Conservation (phyloP, 92 coral and sea anemone species). For the Siderastrea radians region DNA sequence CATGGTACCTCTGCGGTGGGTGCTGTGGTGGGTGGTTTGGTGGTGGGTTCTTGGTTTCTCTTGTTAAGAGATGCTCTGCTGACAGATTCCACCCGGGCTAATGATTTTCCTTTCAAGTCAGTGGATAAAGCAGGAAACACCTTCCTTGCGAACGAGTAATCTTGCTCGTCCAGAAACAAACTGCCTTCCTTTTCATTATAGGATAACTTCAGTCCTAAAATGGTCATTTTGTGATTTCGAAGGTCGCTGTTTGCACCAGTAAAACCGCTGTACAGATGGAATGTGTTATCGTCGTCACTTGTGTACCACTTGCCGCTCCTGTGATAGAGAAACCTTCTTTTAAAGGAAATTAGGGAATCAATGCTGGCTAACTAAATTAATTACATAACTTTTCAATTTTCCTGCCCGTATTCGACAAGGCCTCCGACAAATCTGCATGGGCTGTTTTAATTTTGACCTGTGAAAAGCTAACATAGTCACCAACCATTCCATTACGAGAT, state of each 20-base stretch:
- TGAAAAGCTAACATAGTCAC: too few species aligned
- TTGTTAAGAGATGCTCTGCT: not conserved
- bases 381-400: too few species aligned
- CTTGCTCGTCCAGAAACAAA: not conserved
- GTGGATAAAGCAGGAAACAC: conserved; percentile 6
- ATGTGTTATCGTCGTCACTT: not conserved
- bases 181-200: conserved; percentile 4
- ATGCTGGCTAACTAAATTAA: too few species aligned
- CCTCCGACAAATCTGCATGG: too few species aligned
- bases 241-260: conserved; percentile 2
- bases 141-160: not conserved
- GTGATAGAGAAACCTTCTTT: conserved; percentile 1
- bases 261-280: conserved; percentile 36
- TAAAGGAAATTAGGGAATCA: too few species aligned
- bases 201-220: conserved; percentile 9
- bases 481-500: too few species aligned
- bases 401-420: too few species aligned
- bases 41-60: not conserved
- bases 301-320: conserved; percentile 29
- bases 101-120: conserved; percentile 9
- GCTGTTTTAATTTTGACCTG: too few species aligned
- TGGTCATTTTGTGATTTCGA: not conserved
- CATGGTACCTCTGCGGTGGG: not conserved
- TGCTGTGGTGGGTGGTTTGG: not conserved
- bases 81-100: conserved; percentile 8